Evolutionary conservation across 1,140 invertebrate genomes (phyloP), one percentile per base, ranked within the genome.

Genomic region (Scaptodrosophila lebanonensis): DNA sequence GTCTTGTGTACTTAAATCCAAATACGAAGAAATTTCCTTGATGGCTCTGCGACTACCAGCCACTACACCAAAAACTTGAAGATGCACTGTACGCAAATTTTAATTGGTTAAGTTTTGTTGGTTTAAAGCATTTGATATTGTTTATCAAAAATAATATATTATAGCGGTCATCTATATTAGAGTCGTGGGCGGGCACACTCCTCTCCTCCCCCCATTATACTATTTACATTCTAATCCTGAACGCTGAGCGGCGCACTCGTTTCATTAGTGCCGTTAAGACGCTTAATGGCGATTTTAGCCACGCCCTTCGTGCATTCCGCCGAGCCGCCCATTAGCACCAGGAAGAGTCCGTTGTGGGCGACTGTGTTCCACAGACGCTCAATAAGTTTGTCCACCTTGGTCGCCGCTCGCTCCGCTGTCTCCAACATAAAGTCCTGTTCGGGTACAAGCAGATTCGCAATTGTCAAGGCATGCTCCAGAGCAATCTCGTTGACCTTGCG

Each of bases 321-420:
- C 0, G 75, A 87, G 38, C 91, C 91, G 42, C 89, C 86, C 66
- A 92, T 90, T 43, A 92, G 69, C 1, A 92, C 89, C 36, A 90
- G 87, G 30, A 89, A 72, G 20, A 92, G 77, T 12, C 90, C 88
- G 54, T 90, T 88, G 18, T 87, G 66, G 0, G 88, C 88, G 6
- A 90, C 85, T 56, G 86, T 86, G 22, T 90, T 83, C 89, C 91
- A 92, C 47, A 93, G 66, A 43, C 89, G 89, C 18, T 89, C 67
- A 9, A 93, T 87, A 90, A 91, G 92, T 42, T 88, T 89, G 77
- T 93, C 90, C 27, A 93, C 69, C 33, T 76, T 88, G 11, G 52
- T 64, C 18, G 89, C 88, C 3, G 87, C 89, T 32, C 89, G 88
- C 13, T 87, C 79, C 1, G 86, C 43, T 13, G 84, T 85, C 35